Evolutionary conservation across 2,888 invertebrate genomes (phyloP).

Genomic region (Macrostomum cliftonense): DNA sequence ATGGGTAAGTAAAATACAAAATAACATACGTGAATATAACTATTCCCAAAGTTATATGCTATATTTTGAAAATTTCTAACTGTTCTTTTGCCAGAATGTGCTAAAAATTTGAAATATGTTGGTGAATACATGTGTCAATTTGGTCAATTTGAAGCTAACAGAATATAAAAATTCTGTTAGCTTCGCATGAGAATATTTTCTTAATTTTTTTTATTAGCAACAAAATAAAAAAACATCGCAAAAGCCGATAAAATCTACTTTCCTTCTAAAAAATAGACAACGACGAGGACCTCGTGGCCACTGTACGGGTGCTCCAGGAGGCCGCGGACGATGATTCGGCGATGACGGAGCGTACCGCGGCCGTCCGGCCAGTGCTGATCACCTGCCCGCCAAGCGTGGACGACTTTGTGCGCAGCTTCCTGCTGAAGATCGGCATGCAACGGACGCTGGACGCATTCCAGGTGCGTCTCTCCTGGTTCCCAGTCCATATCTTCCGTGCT

Average conservation of each 20-base stretch:
- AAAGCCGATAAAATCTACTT: too few species aligned
- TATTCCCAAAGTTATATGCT: too few species aligned
- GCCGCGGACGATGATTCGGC: constrained; percentile 24
- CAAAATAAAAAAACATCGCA: background rate
- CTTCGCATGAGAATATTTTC: too few species aligned
- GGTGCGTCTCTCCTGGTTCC: constrained; percentile 20
- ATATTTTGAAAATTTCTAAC: too few species aligned
- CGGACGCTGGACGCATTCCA: constrained; percentile 35
- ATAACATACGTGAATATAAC: too few species aligned
- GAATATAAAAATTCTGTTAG: too few species aligned
- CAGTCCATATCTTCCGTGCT: background rate
- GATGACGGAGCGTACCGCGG: constrained; percentile 14
- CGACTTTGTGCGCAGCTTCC: constrained; percentile 37
- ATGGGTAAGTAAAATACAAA: constrained; percentile 18
- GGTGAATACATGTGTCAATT: too few species aligned
- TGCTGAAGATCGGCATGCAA: constrained; percentile 33
- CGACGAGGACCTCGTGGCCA: constrained; percentile 30
- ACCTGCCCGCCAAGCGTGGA: constrained; percentile 31
- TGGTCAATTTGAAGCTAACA: too few species aligned
- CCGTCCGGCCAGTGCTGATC: constrained; percentile 13
- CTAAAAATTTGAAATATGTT: too few species aligned
- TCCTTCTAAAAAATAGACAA: background rate
- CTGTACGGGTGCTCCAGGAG: constrained; percentile 29
- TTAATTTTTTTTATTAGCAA: too few species aligned
- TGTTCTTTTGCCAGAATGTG: too few species aligned